Evolutionary conservation across 1,140 invertebrate species (phyloP), one percentile per base, ranked within the genome.

Genomic region (Alviniconcha marisindica): DNA sequence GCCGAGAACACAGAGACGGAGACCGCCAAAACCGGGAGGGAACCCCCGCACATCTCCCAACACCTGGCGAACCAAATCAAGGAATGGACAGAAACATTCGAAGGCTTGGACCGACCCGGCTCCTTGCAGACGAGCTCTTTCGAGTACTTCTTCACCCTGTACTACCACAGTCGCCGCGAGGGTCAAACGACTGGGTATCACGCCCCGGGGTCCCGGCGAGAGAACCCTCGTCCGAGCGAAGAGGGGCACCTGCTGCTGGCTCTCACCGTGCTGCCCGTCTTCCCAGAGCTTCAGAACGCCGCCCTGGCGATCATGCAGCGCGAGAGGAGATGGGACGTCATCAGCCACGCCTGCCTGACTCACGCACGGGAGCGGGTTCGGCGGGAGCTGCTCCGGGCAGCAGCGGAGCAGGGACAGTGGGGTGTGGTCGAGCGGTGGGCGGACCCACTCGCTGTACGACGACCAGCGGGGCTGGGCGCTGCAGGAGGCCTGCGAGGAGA

Each of bases 321-420:
- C 44, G 38, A 44, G 7, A 24, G n/a, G 71, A 74, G 71, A n/a
- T 74, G 71, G 71, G 71, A 74, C 71, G 71, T 74, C 38, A 42
- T 74, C 71, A 74, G 71, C 42, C 38, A 42, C 15, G 38, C 71
- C 38, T 42, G 38, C 18, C 38, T 74, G 71, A 18, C 71, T 10
- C 71, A 42, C n/a, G 36, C 10, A 40, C 44, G 71, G 71, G 71
- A 74, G 28, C 38, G 44, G 10, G 71, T 38, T 44, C 71, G 40
- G 38, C 71, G 71, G 0, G 14, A 18, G 21, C 21, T 74, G 71
- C 28, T 74, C 18, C 24, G 44, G 71, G 71, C 71, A 28, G 71
- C 71, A 24, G 71, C 44, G 40, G 36, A 38, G 28, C 71, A 74
- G 40, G 44, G 40, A 74, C 38, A 74, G 71, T 74, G 71, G 38